Evolutionary conservation across 1,140 invertebrate genomes (phyloP), one percentile per base, ranked within the genome.

Genomic region (Drosophila teissieri): DNA sequence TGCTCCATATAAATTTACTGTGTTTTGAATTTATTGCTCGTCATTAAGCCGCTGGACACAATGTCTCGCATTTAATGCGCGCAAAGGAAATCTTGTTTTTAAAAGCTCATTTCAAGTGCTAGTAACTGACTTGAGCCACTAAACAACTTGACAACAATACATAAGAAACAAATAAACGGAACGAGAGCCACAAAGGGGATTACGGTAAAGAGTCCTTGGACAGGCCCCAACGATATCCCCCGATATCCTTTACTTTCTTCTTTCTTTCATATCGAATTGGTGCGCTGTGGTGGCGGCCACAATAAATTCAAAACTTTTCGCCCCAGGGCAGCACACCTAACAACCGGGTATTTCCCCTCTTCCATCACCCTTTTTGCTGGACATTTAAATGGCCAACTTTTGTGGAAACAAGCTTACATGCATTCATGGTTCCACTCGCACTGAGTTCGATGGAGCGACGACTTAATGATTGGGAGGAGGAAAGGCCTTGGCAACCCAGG

Each of bases 251-350:
- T 54, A 39, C 37, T 36, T 73, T 24, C 37, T 65, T 11, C n/a
- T 46, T 58, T 36, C 22, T 40, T 36, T 65, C 64, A 79, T 80
- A 84, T 80, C 80, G 63, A 78, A 80, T 69, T 52, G 56, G 44
- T 55, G 39, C 58, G 31, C 45, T 62, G 39, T 55, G 64, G 15
- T 79, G 42, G 58, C 74, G 48, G 70, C 46, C 70, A 75, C 67
- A 80, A 85, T 85, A 85, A 85, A 85, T 85, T 85, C 51, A 80
- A 80, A 85, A 85, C 58, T 85, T 85, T 85, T 79, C 42, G 52
- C 65, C 36, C 24, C 49, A 19, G 64, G 36, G 44, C 17, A 27
- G 27, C 60, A 73, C 62, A 67, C 73, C 61, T 62, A 10, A 10
- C 31, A 10, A 31, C 31, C 10, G 31, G 31, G 31, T 31, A 10